These are phyloP conservation scores for Aethes cnicana DNA, from an alignment of 2,888 invertebrate genomes.

Conservation along the genomic window DNA sequence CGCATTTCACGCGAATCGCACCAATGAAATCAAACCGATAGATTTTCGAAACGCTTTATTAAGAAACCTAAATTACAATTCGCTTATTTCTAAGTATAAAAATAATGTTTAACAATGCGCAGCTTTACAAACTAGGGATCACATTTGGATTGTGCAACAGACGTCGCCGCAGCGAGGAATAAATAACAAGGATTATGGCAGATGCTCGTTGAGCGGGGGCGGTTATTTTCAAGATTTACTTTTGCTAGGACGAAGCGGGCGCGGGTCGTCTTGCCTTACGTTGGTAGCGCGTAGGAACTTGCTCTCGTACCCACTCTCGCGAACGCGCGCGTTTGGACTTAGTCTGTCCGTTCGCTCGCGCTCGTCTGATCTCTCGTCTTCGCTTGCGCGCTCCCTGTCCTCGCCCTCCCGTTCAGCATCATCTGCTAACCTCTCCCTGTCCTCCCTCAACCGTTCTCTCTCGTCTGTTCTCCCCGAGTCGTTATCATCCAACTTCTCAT, in stretches of 20 bases:
- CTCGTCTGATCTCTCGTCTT: constrained; percentile 43
- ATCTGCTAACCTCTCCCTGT: constrained; percentile 39
- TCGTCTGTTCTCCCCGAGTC: constrained; percentile 43
- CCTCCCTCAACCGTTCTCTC: constrained; percentile 33
- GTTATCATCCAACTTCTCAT: constrained; percentile 40
- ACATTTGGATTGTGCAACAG: constrained; percentile 20
- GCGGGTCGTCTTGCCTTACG: constrained; percentile 60
- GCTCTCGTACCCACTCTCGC: constrained; percentile 60
- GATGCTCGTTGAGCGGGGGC: constrained; percentile 40
- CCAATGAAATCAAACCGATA: constrained; percentile 56
- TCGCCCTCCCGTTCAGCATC: constrained; percentile 9
- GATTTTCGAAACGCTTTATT: constrained; percentile 76
- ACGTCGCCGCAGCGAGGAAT: constrained; percentile 50
- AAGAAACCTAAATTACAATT: constrained; percentile 69
- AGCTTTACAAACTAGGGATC: constrained; percentile 51
- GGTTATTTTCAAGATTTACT: constrained; percentile 42
- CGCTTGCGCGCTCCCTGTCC: constrained; percentile 39
- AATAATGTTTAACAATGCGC: constrained; percentile 54
- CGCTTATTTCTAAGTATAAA: constrained; percentile 69
- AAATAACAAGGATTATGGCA: constrained; percentile 72
- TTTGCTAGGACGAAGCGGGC: constrained; percentile 36
- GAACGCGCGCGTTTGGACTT: constrained; percentile 61
- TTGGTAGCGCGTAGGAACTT: constrained; percentile 64
- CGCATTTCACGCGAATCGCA: constrained; percentile 49
- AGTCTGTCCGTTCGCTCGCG: constrained; percentile 48